Base-by-base conservation (phyloP, 2,113 vertebrate species). In the Tinamus guttatus region DNA sequence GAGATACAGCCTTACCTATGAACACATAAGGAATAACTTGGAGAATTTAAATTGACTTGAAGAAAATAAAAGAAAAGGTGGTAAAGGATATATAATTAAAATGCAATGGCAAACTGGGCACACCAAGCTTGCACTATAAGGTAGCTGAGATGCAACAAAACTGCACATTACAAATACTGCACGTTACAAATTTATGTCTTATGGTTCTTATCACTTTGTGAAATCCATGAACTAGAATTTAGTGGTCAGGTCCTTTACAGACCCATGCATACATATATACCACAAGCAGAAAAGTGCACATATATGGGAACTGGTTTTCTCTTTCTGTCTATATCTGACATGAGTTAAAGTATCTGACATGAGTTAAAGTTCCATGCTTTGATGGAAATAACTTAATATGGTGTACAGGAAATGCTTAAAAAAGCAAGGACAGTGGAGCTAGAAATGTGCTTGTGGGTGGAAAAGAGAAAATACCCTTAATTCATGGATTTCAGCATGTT, bases 381-480 rank as follows among this genome's bases (percentile, higher is more conserved):
- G 56, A 75, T 7, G 3, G 25, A 67, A 56, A 63, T 18, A 24
- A 5, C 16, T 69, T 69, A 41, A 65, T 28, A 17, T 0, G 32
- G 12, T 51, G 5, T 24, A 62, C 16, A 62, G 45, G 13, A 43
- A 89, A 65, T 0, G 0, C 5, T 69, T 7, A 58, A 81, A 74
- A 43, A 2, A 13, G 1, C 2, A 14, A 77, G 7, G 28, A 8
- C 6, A 80, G 63, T 83, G 9, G 36, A 71, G 6, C 17, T 76
- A 19, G 4, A 79, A 82, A 3, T 27, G 2, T 47, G 12, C 1
- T 15, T 60, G 5, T 36, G 0, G 2, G 6, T 5, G 32, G 49
- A 69, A 41, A 56, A 8, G 2, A 1, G 3, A 27, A 41, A 71
- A 49, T 52, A 7, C 1, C 11, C 4, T 76, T 8, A 30, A 71